A percentile compares a stretch with the other conserved stretches of the same genome.
Evolutionary conservation across 2,888 invertebrate genomes (phyloP).

Genomic region (Mellilla xanthometata): DNA sequence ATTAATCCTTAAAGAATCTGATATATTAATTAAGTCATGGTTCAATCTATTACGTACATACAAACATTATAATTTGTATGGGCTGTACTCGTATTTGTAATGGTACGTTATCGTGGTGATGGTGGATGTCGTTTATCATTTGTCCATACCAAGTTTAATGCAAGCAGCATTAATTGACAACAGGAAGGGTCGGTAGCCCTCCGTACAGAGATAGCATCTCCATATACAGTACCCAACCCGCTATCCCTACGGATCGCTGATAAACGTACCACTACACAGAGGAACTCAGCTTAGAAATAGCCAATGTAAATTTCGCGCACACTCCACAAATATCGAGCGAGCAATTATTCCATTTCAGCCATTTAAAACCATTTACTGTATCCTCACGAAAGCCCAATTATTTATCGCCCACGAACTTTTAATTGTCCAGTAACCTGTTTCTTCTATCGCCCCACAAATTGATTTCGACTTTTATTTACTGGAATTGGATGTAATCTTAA

Average conservation of each 20-base stretch:
- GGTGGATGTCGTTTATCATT: no score
- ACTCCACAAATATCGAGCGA: conserved; percentile 23
- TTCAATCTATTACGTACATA: no score
- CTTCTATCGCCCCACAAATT: conserved; percentile 42
- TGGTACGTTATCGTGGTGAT: no score
- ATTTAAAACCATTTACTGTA: conserved; percentile 23
- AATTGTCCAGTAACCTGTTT: conserved; percentile 47
- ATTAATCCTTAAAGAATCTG: no score
- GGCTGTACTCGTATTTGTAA: no score
- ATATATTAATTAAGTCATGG: no score
- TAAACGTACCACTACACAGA: conserved; percentile 15
- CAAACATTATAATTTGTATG: no score
- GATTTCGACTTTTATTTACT: conserved; percentile 42
- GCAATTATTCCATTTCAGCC: conserved; percentile 24
- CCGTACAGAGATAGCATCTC: conserved; percentile 31
- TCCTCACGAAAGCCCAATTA: conserved; percentile 47
- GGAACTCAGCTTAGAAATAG: conserved; percentile 16
- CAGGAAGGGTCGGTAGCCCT: conserved; percentile 47
- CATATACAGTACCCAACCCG: conserved; percentile 25
- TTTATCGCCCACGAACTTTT: conserved; percentile 46
- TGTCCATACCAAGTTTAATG: conserved; percentile 32
- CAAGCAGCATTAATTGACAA: conserved; percentile 60
- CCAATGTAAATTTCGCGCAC: conserved; percentile 21
- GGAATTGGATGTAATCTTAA: conserved; percentile 29
- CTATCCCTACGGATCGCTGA: conserved; percentile 5